Base-by-base conservation (phyloP, 2,113 vertebrate species). In the Parotia lawesii region DNA sequence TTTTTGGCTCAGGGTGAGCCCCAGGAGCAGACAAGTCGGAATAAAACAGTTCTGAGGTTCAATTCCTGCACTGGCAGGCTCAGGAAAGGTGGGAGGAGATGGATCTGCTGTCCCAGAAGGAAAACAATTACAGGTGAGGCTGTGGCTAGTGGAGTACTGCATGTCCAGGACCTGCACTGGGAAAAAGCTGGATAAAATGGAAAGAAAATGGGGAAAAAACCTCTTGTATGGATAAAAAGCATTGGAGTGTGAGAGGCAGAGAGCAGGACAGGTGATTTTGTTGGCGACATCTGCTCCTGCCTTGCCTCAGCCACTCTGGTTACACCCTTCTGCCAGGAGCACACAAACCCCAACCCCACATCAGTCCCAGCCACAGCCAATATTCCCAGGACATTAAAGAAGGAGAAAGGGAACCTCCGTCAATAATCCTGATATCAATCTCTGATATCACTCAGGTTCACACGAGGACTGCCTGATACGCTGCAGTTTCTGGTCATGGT, bases 401-500 rank as follows among this genome's bases (percentile, higher is more conserved):
- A 75, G 22, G 10, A 57, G 53, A 42, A 27, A 20, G 45, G 20
- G 23, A 87, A 33, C 6, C 45, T 11, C 18, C 25, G 37, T 15
- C 33, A 50, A 0, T 21, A n/a, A 90, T 4, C 24, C 35, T 38
- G 11, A 38, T 38, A 38, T 38, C 38, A 38, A 38, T 7, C 21
- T 38, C 8, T 14, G 18, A 4, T 13, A 4, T 2, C 31, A 6
- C 22, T 56, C 53, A 38, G 37, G 16, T 29, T 60, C 42, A 37
- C 12, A 28, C 22, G n/a, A 28, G 42, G 27, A 7, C 70, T 87
- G 40, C 37, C 23, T 38, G 19, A 74, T 17, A 23, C 12, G 7
- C 0, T 27, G 44, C 12, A 24, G 18, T 0, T 47, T 54, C 40
- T 17, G 15, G 10, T 40, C 50, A 12, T 2, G 19, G 44, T 0